Percentiles rank a stretch among this genome's conserved stretches.
These are phyloP conservation scores for Sciurus carolinensis DNA, from an alignment of 2,797 vertebrate species.

Conservation along the genomic window DNA sequence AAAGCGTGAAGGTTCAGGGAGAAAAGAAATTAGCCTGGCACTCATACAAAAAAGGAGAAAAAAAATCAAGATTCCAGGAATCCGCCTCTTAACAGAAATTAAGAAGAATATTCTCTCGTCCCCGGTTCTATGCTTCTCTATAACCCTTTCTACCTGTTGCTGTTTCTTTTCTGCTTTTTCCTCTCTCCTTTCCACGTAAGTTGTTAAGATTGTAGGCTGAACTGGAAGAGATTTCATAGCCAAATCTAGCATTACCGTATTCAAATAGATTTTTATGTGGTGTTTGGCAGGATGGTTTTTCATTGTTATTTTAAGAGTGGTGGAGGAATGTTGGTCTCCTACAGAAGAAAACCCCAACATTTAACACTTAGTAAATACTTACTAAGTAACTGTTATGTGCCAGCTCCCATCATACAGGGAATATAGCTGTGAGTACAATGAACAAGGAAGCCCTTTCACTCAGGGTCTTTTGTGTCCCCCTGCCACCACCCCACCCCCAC, in stretches of 20 bases:
- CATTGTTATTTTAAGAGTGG: constrained; percentile 15
- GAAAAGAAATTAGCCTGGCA: constrained; percentile 62
- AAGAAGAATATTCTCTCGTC: constrained; percentile 29
- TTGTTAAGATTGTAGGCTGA: not conserved
- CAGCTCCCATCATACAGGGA: too few relatives aligned
- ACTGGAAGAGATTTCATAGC: constrained; percentile 15
- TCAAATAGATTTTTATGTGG: constrained; percentile 11
- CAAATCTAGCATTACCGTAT: not conserved
- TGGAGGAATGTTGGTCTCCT: not conserved
- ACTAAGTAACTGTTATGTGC: not conserved
- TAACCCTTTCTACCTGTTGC: not conserved
- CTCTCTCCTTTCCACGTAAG: not conserved
- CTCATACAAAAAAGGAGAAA: constrained; percentile 49
- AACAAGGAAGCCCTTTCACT: constrained; percentile 36
- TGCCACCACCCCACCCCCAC: too few relatives aligned
- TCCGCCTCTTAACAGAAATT: constrained; percentile 59
- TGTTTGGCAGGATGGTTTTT: not conserved
- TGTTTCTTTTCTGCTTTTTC: not conserved
- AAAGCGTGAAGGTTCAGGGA: constrained; percentile 21
- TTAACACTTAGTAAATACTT: not conserved
- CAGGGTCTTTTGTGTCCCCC: not conserved
- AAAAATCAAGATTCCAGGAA: constrained; percentile 68
- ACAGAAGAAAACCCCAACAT: not conserved
- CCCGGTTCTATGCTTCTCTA: not conserved
- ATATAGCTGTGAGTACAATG: not conserved